Evolutionary conservation across 1,140 invertebrate species (phyloP), one percentile per base, ranked within the genome.

Genomic region (Drosophila grimshawi): DNA sequence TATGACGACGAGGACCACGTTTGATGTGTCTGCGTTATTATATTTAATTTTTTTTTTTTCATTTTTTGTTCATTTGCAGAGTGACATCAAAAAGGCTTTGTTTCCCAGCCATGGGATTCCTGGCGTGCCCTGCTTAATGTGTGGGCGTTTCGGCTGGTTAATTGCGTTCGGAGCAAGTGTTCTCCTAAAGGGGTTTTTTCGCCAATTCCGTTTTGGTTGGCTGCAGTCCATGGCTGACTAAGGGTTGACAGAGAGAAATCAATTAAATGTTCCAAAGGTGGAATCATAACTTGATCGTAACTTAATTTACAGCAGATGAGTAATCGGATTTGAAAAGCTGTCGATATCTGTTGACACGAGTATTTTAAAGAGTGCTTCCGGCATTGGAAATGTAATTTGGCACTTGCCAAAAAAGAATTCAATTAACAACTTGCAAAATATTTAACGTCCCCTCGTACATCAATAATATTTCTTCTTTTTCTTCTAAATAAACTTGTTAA

Each of bases 121-220:
- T 52, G 29, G 30, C 69, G 35, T 27, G 37, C 37, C 37, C 53
- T 56, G 45, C 49, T 64, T 80, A 86, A 86, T 86, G 85, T 88
- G 72, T 88, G 85, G 83, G 83, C 85, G 83, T 88, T 80, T 80
- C 74, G 69, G 76, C 77, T 83, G 77, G 85, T 83, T 88, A 88
- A 88, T 88, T 88, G 83, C 85, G 83, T 89, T 88, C 77, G 66
- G 57, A 77, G 52, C 66, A 49, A 70, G 35, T 52, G 30, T 7
- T 59, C 7, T 43, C 27, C 51, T 43, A 73, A 86, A 86, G 55
- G 79, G 79, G 73, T 55, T 81, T 48, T 41, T 45, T 19, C 19
- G 19, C 19, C 19, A 19, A 19, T 19, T 19, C 19, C 41, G n/a
- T n/a, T 56, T 63, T n/a, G n/a, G 19, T 29, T 27, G 29, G 45